Conservation (phyloP, 2,888 invertebrate genomes). For the Drosophila subquinaria region DNA sequence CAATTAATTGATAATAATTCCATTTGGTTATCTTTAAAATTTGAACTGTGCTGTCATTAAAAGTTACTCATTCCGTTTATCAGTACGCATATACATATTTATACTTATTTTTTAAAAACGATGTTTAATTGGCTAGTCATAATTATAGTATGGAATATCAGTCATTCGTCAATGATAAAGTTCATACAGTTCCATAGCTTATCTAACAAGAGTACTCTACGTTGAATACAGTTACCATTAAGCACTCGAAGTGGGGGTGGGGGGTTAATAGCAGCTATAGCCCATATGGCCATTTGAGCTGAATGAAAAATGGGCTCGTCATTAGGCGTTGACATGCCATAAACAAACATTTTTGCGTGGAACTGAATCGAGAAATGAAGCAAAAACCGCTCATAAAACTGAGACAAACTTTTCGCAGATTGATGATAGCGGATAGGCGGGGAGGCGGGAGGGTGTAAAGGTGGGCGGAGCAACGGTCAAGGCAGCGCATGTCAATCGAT, state of each 20-base stretch:
- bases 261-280: slow-evolving; percentile 2
- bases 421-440: slow-evolving; percentile 60
- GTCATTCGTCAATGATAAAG: not conserved
- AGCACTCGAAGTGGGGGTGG: not conserved
- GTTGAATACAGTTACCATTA: slow-evolving; percentile 1
- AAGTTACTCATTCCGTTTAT: not conserved
- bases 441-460: no score
- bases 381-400: slow-evolving; percentile 58
- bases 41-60: not conserved
- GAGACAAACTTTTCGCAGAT: slow-evolving; percentile 70
- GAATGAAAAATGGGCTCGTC: slow-evolving; percentile 76
- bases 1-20: not conserved
- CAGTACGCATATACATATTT: not conserved
- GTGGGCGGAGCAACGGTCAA: slow-evolving; percentile 22
- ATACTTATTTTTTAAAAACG: not conserved
- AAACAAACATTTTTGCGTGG: slow-evolving; percentile 74
- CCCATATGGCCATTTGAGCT: slow-evolving; percentile 49
- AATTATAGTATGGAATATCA: not conserved
- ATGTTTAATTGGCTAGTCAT: not conserved
- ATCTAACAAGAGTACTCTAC: not conserved
- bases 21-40: not conserved
- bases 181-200: not conserved
- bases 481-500: slow-evolving; percentile 61
- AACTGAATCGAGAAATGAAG: slow-evolving; percentile 33
- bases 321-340: slow-evolving; percentile 81